phyloP scores from a whole-genome alignment of 2,888 invertebrate genomes.

The Thymelicus acteon region DNA sequence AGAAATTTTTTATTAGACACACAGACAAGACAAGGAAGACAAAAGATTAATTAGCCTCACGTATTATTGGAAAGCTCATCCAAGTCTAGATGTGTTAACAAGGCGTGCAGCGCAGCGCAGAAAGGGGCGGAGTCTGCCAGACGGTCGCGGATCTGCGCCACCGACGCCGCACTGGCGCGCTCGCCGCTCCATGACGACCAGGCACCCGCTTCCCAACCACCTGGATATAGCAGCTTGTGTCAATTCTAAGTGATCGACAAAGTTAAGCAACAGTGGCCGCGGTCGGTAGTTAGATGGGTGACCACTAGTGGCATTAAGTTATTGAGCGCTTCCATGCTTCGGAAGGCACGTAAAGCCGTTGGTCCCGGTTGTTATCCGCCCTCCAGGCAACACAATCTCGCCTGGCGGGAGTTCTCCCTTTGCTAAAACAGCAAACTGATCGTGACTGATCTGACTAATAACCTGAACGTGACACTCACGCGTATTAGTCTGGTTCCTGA shows the following conservation, averaged over 20 bases:
- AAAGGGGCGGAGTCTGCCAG: constrained; percentile 82
- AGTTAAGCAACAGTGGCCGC: background rate
- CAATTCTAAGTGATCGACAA: no score
- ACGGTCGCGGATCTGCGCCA: constrained; percentile 63
- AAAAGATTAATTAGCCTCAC: constrained; percentile 46
- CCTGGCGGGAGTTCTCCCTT: no score
- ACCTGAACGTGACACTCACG: constrained; percentile 52
- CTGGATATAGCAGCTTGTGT: constrained; percentile 44
- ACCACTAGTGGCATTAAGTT: no score
- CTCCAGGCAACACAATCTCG: no score
- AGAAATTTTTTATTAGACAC: no score
- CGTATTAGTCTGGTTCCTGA: constrained; percentile 70
- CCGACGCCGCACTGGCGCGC: constrained; percentile 63
- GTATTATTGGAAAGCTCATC: constrained; percentile 78
- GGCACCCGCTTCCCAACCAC: constrained; percentile 72
- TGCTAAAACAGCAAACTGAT: no score
- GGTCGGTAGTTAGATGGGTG: background rate
- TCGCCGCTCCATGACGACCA: constrained; percentile 78
- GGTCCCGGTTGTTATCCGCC: no score
- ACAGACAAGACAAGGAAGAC: no score
- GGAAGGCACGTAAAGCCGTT: no score
- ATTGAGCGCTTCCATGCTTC: no score
- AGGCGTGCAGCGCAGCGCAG: constrained; percentile 88
- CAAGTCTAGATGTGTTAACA: constrained; percentile 89
- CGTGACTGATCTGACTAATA: no score